These are phyloP conservation scores for Anableps anableps DNA, from an alignment of 2,797 vertebrate genomes.

Conservation along the genomic window DNA sequence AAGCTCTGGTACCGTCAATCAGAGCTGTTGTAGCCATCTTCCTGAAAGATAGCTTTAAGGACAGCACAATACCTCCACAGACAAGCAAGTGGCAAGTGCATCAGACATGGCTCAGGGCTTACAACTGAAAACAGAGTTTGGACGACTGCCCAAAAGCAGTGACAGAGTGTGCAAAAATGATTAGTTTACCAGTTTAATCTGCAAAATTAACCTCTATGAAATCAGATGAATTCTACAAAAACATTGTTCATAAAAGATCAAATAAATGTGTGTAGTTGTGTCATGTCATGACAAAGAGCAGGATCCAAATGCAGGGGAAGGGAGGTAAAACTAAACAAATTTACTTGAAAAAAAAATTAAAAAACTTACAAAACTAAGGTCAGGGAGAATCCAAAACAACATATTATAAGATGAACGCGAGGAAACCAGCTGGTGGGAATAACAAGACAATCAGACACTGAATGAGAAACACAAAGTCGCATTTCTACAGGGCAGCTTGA, in stretches of 20 bases:
- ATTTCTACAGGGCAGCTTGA: too few species aligned
- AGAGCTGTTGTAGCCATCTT: not conserved
- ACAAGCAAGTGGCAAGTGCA: too few species aligned
- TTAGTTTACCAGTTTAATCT: not conserved
- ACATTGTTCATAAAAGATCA: not conserved
- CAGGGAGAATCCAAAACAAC: not conserved
- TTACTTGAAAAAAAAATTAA: not conserved
- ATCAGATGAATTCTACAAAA: not conserved
- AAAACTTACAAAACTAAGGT: not conserved
- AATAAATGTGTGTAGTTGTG: not conserved
- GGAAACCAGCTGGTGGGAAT: not conserved
- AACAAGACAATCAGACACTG: too few species aligned
- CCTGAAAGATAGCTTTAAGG: not conserved
- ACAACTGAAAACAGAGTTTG: not conserved
- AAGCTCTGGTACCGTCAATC: not conserved
- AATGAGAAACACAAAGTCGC: too few species aligned
- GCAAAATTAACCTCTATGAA: not conserved
- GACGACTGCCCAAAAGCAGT: not conserved
- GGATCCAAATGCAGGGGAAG: not conserved
- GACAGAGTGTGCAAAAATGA: not conserved
- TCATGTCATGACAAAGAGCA: not conserved
- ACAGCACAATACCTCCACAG: not conserved
- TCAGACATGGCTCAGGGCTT: not conserved
- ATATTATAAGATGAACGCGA: not conserved
- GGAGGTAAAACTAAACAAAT: not conserved